Evolutionary conservation across 1,140 invertebrate species (phyloP).

Genomic region (Andrena cerasifolii): DNA sequence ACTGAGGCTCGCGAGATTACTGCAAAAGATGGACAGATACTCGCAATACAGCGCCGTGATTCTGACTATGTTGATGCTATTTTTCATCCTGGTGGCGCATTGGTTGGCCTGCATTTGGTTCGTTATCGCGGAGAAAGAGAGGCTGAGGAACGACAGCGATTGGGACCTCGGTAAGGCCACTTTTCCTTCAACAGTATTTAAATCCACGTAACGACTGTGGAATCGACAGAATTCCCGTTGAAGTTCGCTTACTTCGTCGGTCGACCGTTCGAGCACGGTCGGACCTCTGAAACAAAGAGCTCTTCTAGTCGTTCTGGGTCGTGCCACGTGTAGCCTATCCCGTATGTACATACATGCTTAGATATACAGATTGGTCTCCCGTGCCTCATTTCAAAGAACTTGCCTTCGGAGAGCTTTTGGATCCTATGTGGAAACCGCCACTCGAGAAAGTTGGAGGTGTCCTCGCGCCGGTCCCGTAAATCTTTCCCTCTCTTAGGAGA

Average conservation of each 20-base stretch:
- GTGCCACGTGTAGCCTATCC: no score
- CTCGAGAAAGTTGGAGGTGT: background rate
- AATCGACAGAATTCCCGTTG: no score
- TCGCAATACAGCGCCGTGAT: conserved; percentile 99
- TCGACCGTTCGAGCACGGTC: no score
- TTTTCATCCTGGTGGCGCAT: conserved; percentile 97
- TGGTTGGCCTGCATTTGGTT: conserved; percentile 99
- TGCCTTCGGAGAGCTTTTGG: background rate
- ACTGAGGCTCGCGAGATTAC: conserved; percentile 93
- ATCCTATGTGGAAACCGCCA: background rate
- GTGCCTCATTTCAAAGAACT: conserved; percentile 1
- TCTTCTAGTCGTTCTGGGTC: background rate
- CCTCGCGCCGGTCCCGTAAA: background rate
- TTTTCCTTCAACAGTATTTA: background rate
- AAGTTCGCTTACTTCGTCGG: no score
- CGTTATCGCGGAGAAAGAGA: conserved; percentile 96
- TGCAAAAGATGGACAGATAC: conserved; percentile 98
- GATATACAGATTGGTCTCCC: conserved; percentile 6
- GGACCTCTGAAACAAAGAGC: background rate
- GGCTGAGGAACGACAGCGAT: conserved; percentile 86
- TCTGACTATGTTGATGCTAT: conserved; percentile 96
- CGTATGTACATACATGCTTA: background rate
- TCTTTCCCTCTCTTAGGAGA: background rate
- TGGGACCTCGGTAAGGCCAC: conserved; percentile 89
- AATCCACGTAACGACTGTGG: background rate